These are phyloP conservation scores for Meteorus cinctellus DNA, from an alignment of 2,888 invertebrate genomes.

Conservation along the genomic window DNA sequence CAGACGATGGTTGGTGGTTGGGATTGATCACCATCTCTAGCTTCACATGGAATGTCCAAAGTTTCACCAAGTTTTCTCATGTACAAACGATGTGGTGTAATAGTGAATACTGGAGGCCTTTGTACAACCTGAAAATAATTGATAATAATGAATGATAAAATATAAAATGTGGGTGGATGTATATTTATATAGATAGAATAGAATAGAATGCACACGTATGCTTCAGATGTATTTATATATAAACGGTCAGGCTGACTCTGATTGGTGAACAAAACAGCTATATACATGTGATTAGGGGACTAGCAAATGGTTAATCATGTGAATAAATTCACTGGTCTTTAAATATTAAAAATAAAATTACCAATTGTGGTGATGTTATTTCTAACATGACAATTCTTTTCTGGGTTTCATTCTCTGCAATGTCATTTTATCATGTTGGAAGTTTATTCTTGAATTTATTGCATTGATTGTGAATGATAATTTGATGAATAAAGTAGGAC, in stretches of 20 bases:
- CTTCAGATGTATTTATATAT: slow-evolving; percentile 3
- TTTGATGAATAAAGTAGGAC: too few relatives aligned
- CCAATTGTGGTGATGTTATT: slow-evolving; percentile 56
- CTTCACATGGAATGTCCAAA: slow-evolving; percentile 88
- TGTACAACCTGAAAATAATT: slow-evolving; percentile 77
- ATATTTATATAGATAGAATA: background rate
- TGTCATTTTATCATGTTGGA: too few relatives aligned
- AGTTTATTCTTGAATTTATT: too few relatives aligned
- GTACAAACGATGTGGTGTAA: slow-evolving; percentile 88
- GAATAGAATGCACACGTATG: too few relatives aligned
- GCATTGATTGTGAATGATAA: background rate
- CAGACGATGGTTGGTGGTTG: slow-evolving; percentile 81
- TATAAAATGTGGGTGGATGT: background rate
- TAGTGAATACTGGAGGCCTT: slow-evolving; percentile 88
- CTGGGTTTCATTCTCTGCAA: background rate
- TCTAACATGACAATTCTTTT: background rate
- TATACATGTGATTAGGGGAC: slow-evolving; percentile 17
- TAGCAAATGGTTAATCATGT: background rate
- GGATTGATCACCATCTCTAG: slow-evolving; percentile 80
- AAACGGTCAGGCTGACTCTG: slow-evolving; percentile 41
- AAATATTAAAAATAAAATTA: slow-evolving; percentile 31
- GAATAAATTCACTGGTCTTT: slow-evolving; percentile 5
- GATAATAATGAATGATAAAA: slow-evolving; percentile 4
- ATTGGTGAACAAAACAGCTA: slow-evolving; percentile 63
- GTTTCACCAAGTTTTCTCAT: slow-evolving; percentile 87